phyloP scores from a whole-genome alignment of 2,888 invertebrate species.

The Leptarthrus brevirostris region DNA sequence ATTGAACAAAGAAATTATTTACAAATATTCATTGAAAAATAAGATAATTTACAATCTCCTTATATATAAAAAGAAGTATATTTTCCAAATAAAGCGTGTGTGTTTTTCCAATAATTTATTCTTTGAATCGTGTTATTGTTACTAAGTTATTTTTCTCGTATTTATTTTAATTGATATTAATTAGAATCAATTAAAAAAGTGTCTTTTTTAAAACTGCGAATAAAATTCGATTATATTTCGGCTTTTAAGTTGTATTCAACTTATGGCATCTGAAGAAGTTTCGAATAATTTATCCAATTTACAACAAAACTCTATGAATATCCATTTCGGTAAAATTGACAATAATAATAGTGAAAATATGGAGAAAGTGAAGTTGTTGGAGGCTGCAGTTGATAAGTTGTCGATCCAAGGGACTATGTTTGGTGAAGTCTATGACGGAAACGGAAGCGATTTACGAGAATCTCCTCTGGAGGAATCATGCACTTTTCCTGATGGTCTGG shows the following conservation, averaged over 20 bases:
- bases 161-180: conserved; percentile 38
- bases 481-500: conserved; percentile 66
- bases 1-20: conserved; percentile 51
- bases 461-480: conserved; percentile 65
- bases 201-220: conserved; percentile 28
- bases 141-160: conserved; percentile 39
- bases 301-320: conserved; percentile 18
- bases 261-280: conserved; percentile 60
- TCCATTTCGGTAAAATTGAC: conserved; percentile 50
- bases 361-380: conserved; percentile 27
- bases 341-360: conserved; percentile 53
- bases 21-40: conserved; percentile 34
- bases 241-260: conserved; percentile 54
- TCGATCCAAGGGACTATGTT: conserved; percentile 56
- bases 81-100: conserved; percentile 51
- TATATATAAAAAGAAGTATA: conserved; percentile 45
- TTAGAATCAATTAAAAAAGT: conserved; percentile 25
- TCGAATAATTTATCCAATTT: conserved; percentile 53
- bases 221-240: conserved; percentile 11
- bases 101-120: conserved; percentile 52
- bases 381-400: conserved; percentile 54
- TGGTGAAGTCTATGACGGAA: conserved; percentile 61
- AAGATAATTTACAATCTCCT: conserved; percentile 45
- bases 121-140: conserved; percentile 52
- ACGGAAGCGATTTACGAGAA: conserved; percentile 60